Base-by-base conservation (phyloP, 2,797 vertebrate genomes). In the Nannoperca australis region DNA sequence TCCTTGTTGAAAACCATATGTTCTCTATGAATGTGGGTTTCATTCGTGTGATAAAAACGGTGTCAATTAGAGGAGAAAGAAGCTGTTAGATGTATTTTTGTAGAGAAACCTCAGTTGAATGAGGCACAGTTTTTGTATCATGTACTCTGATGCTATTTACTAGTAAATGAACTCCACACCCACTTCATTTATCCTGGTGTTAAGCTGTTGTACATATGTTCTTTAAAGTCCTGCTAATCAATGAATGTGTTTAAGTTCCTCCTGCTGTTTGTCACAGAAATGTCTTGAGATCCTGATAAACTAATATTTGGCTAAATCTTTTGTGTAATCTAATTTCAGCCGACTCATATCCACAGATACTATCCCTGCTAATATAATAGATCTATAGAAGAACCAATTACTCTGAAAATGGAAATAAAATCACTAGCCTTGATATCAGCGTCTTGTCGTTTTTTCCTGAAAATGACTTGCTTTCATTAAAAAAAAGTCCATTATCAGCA, bases 1-100 rank as follows among this genome's bases (percentile, higher is more conserved):
- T 66, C 62, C 63, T 68, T 67, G 75, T 40, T 65, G 69, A 14
- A 60, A 66, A 70, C 72, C 78, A 45, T 13, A 67, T 73, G 85
- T 77, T 85, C 86, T 50, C 58, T 40, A 15, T 44, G 77, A 81
- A 67, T 49, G 11, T 12, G 36, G 76, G 42, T 81, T 83, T 78
- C 63, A 84, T 80, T 74, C 83, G 72, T 85, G 84, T 89, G 82
- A 88, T 80, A 68, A 70, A 38, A 83, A 72, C 55, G 17, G 83
- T 89, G 80, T 88, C 87, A 58, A 91, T 85, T 85, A 92, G 84
- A 87, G 36, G 32, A 45, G 20, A 61, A 70, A 63, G 15, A 87
- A 66, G 60, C 73, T 86, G 88, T 85, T 92, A 86, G 85, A 90
- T 86, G 91, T 93, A 92, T 93, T 93, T 94, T 94, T 94, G 87